A percentile compares a stretch with the other conserved stretches of the same genome.
Evolutionary conservation across 2,113 vertebrate species (phyloP).

Genomic region (Sus scrofa): DNA sequence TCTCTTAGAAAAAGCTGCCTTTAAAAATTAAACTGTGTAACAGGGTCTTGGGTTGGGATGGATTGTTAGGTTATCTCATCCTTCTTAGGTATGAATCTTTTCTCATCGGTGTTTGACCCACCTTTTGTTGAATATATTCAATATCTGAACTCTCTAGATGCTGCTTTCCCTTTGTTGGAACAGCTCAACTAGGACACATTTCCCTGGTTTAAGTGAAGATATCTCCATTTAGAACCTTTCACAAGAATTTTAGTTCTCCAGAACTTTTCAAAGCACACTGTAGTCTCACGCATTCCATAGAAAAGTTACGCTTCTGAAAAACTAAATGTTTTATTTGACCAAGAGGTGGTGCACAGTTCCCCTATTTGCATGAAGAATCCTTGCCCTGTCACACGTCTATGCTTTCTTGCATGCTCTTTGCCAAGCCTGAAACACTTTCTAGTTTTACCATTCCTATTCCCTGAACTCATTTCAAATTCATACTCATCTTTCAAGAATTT

Average conservation of each 20-base stretch:
- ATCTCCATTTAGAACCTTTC: not conserved
- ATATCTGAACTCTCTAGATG: not conserved
- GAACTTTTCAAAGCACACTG: not conserved
- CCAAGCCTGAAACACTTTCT: not conserved
- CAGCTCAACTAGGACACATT: not conserved
- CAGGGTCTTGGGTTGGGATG: not conserved
- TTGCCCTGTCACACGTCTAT: accelerated
- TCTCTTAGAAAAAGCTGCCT: not conserved
- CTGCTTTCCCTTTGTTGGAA: not conserved
- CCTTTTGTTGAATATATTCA: not conserved
- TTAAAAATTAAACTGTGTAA: not conserved
- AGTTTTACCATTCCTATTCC: not conserved
- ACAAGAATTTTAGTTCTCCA: not conserved
- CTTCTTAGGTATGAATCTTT: not conserved
- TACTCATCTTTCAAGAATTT: not conserved
- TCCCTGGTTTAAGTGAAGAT: not conserved
- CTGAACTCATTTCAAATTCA: not conserved
- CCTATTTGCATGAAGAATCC: not conserved
- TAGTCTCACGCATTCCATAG: not conserved
- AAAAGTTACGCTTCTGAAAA: not conserved
- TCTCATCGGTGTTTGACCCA: not conserved
- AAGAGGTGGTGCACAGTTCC: not conserved
- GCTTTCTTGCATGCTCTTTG: not conserved
- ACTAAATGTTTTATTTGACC: not conserved
- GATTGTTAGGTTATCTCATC: not conserved